A percentile compares a stretch with the other conserved stretches of the same genome.
phyloP scores from a whole-genome alignment of 2,888 invertebrate genomes.

The Synergus umbraculus region DNA sequence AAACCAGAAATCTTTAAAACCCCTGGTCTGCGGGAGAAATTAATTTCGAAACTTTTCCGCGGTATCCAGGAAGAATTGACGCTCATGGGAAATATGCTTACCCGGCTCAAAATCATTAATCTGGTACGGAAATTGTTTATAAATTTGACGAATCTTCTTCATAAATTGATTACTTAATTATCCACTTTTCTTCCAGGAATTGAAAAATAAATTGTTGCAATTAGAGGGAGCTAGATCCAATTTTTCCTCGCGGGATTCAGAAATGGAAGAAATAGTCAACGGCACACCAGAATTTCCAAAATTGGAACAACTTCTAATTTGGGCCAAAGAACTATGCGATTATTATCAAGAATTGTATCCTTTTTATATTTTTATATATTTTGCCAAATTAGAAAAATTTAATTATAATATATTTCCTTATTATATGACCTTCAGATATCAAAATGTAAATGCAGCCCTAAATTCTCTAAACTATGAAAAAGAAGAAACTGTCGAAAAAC shows the following conservation, averaged over 20 bases:
- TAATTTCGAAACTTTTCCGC: background rate
- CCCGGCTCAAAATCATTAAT: slow-evolving; percentile 5
- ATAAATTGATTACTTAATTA: background rate
- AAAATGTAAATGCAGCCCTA: slow-evolving; percentile 52
- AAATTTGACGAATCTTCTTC: background rate
- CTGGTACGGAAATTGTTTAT: background rate
- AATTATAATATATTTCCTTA: background rate
- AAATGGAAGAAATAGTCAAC: slow-evolving; percentile 61
- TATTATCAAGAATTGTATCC: slow-evolving; percentile 66
- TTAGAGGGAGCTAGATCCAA: slow-evolving; percentile 64
- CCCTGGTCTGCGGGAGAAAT: background rate
- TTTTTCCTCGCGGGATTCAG: slow-evolving; percentile 57
- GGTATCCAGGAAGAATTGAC: slow-evolving; percentile 15
- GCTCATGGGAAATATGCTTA: background rate
- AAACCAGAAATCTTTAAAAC: slow-evolving; percentile 8
- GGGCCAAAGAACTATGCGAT: slow-evolving; percentile 62
- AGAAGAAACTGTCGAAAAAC: slow-evolving; percentile 58
- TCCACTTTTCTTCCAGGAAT: slow-evolving; percentile 56
- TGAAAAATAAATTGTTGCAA: slow-evolving; percentile 62
- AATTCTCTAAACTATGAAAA: slow-evolving; percentile 63
- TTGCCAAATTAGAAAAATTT: background rate
- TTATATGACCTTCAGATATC: slow-evolving; percentile 46
- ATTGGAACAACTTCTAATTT: slow-evolving; percentile 66
- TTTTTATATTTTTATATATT: slow-evolving; percentile 48
- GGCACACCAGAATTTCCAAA: slow-evolving; percentile 66